Percentiles rank a stretch among this genome's conserved stretches.
Conservation (phyloP, 2,797 vertebrate species). For the Acrocephalus scirpaceus region DNA sequence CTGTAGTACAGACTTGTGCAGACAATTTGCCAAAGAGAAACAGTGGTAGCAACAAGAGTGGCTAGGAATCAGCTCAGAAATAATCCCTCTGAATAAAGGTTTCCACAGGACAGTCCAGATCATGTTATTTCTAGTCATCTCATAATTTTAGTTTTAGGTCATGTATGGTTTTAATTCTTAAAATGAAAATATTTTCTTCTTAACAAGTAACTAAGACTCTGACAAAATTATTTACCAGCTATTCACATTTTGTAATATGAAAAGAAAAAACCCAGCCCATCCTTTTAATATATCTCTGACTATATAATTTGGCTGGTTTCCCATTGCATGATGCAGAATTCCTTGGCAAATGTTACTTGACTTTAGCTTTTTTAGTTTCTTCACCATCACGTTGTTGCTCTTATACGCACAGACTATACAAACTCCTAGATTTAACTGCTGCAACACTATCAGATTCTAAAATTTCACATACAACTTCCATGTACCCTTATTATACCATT, state of each 20-base stretch:
- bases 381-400: background rate
- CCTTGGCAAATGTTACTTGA: conserved; percentile 36
- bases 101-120: conserved; percentile 23
- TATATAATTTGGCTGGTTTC: conserved; percentile 33
- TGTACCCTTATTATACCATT: background rate
- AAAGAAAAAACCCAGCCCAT: background rate
- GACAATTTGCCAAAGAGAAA: background rate
- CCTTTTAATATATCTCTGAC: conserved; percentile 32
- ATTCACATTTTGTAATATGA: conserved; percentile 21
- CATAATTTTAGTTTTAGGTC: conserved; percentile 21
- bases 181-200: conserved; percentile 44
- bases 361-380: conserved; percentile 25
- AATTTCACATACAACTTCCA: background rate
- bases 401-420: background rate
- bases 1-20: background rate
- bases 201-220: conserved; percentile 41
- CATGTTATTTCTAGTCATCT: conserved; percentile 33
- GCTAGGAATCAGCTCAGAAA: background rate
- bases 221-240: conserved; percentile 33
- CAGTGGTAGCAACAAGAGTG: background rate
- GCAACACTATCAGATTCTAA: background rate
- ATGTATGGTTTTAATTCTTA: conserved; percentile 44
- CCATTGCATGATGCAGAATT: background rate
- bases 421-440: background rate
- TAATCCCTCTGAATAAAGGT: conserved; percentile 18